Evolutionary conservation across 2,888 invertebrate species (phyloP), one percentile per base, ranked within the genome.

Genomic region (Chorisops tibialis): DNA sequence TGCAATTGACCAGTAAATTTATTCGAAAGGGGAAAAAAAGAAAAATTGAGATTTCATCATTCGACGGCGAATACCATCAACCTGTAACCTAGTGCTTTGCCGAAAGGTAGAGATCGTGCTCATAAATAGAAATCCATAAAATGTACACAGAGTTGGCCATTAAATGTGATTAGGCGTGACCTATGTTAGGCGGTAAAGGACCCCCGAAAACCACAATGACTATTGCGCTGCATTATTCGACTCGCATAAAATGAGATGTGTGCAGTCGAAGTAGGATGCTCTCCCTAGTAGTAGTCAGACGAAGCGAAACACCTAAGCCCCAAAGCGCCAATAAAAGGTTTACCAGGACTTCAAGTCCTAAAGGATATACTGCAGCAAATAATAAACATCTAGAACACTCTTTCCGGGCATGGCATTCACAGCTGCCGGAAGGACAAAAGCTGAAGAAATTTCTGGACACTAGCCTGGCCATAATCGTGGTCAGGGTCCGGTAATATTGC

Each of bases 401-500:
- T 52, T 21, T 56, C 56, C 35, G 14, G 54, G 39, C 30, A 5
- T 7, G 9, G 30, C 30, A 30, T 30, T 30, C 30, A 45, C 56
- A 43, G 39, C 56, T 43, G 43, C 30, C 41, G 54, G 41, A n/a
- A n/a, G n/a, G n/a, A 7, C 54, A 24, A 59, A 38, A 47, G 48
- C 59, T 38, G 37, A 59, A 59, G 47, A 48, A 59, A 38, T 48
- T 47, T 59, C 48, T 38, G 45, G 24, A 30, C 37, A 37, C 21
- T 24, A 16, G 19, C 24, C 47, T 47, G 59, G 38, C 59, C 48
- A 56, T 56, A 56, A 56, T 56, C 45, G 56, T 45, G 56, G 56
- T 56, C 35, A 45, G 56, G 39, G 19, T 56, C 56, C 43, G 24
- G 45, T 35, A 62, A 64, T 64, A 64, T 64, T 64, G 59, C 64